Evolutionary conservation across 2,113 vertebrate genomes (phyloP).

Genomic region (Ursus arctos): DNA sequence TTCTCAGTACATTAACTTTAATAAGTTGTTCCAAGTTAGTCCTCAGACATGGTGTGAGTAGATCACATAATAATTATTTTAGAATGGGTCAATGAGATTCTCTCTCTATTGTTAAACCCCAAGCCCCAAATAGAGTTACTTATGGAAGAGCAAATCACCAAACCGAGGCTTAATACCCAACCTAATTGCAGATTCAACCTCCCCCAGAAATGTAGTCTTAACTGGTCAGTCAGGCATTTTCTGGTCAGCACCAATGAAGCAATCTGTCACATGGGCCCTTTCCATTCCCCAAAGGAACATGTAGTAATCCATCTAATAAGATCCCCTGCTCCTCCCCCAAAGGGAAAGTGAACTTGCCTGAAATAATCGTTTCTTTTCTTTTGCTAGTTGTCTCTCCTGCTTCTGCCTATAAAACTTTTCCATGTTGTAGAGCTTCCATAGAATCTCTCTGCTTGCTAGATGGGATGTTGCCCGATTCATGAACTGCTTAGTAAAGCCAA

Average conservation of each 20-base stretch:
- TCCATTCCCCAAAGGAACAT: background rate
- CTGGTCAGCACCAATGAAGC: background rate
- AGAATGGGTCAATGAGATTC: background rate
- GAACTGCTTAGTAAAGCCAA: background rate
- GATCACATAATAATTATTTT: background rate
- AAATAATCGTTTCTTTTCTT: background rate
- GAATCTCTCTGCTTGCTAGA: background rate
- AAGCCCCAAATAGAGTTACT: background rate
- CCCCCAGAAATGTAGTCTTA: background rate
- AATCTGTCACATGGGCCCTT: background rate
- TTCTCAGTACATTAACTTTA: background rate
- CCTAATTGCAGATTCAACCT: background rate
- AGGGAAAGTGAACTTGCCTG: background rate
- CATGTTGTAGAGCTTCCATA: background rate
- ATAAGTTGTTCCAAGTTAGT: background rate
- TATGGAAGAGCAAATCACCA: background rate
- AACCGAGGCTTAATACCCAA: background rate
- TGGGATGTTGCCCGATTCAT: background rate
- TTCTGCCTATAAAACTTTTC: background rate
- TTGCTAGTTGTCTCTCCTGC: background rate
- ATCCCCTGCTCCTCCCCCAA: background rate
- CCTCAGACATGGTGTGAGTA: background rate
- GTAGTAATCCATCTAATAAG: background rate
- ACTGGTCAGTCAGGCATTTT: background rate
- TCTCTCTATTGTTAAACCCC: background rate